Conservation (phyloP, 2,888 invertebrate genomes). For the Philereme transversata region DNA sequence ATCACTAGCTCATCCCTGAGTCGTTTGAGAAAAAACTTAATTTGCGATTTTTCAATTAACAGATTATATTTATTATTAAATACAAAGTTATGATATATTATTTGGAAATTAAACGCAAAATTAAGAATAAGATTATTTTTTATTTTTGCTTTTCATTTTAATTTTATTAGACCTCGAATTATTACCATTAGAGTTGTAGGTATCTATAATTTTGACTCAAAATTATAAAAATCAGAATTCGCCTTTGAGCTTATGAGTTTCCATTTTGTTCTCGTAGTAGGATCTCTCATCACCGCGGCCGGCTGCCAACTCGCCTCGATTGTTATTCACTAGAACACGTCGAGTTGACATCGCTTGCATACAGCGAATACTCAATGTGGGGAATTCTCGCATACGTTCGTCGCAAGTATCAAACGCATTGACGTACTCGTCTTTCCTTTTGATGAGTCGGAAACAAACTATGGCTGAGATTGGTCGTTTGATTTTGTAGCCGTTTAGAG, state of each 20-base stretch:
- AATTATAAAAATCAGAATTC: no score
- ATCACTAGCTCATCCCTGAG: no score
- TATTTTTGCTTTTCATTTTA: no score
- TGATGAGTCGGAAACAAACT: conserved; percentile 10
- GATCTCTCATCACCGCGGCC: conserved; percentile 54
- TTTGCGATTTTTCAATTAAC: no score
- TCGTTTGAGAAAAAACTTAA: no score
- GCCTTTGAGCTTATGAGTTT: neutral
- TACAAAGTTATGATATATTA: no score
- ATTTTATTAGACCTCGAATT: no score
- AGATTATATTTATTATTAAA: no score
- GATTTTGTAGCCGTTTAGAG: neutral
- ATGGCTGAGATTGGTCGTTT: neutral
- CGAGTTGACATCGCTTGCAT: conserved; percentile 67
- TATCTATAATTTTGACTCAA: no score
- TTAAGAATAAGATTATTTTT: no score
- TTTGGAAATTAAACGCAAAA: no score
- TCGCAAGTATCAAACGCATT: conserved; percentile 40
- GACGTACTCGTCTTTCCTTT: conserved; percentile 19
- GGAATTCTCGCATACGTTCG: conserved; percentile 69
- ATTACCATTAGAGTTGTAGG: no score
- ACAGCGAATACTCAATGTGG: conserved; percentile 75
- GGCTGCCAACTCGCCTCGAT: conserved; percentile 70
- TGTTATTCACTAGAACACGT: conserved; percentile 72
- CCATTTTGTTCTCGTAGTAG: conserved; percentile 42